These are phyloP conservation scores for Halocynthia roretzi DNA, from an alignment of 23 tunicate species.

Conservation along the genomic window DNA sequence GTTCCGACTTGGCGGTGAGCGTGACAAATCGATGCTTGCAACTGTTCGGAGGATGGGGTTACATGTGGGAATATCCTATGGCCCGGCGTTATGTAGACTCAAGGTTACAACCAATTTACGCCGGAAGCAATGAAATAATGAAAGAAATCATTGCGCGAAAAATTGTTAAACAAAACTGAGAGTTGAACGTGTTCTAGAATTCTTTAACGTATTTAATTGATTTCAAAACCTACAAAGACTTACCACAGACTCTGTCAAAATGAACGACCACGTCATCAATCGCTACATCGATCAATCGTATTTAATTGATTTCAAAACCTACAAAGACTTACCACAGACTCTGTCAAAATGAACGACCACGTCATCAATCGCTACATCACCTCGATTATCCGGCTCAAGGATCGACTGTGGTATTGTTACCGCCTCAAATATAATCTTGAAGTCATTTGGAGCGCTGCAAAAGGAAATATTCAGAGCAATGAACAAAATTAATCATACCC, in stretches of 20 bases:
- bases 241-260: constrained; percentile 47
- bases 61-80: constrained; percentile 98
- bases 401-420: constrained; percentile 29
- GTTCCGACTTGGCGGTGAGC: constrained; percentile 43
- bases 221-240: background rate
- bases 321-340: constrained; percentile 43
- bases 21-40: constrained; percentile 49
- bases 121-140: constrained; percentile 98
- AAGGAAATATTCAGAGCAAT: background rate
- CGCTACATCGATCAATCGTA: no score
- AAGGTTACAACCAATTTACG: constrained; percentile 87
- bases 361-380: constrained; percentile 89
- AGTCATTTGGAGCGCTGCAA: constrained; percentile 58
- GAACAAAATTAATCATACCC: background rate
- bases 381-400: constrained; percentile 58
- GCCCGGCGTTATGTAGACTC: constrained; percentile 83
- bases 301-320: no score
- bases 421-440: constrained; percentile 48
- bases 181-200: no score
- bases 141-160: constrained; percentile 87
- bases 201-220: no score
- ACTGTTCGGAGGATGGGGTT: constrained; percentile 96
- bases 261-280: constrained; percentile 59
- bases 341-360: constrained; percentile 30
- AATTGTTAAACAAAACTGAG: constrained; percentile 15